Percentiles rank a stretch among this genome's conserved stretches.
phyloP scores from a whole-genome alignment of 1,140 invertebrate genomes.

The Parasteatoda tepidariorum region DNA sequence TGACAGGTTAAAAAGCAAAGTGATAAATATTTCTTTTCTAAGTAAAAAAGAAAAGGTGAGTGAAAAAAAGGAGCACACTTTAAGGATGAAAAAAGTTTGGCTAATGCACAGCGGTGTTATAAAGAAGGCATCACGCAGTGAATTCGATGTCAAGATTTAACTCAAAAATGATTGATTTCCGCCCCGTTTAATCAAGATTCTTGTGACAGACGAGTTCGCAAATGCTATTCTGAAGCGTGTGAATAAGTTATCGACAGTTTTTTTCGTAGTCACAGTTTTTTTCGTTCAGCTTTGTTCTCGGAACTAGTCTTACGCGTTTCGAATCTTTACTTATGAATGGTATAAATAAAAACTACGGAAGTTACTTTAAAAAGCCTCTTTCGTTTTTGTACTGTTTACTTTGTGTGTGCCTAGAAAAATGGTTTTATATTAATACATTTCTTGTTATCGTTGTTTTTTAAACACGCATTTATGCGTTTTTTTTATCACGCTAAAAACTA shows the following conservation, averaged over 20 bases:
- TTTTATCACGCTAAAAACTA: too few species aligned
- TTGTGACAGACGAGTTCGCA: conserved; percentile 48
- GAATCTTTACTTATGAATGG: conserved; percentile 1
- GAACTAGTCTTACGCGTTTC: conserved; percentile 33
- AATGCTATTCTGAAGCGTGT: conserved; percentile 45
- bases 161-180: conserved; percentile 57
- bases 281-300: background rate
- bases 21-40: conserved; percentile 42
- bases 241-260: conserved; percentile 49
- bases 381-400: conserved; percentile 1
- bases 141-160: conserved; percentile 53
- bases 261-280: conserved; percentile 9
- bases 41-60: background rate
- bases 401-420: background rate
- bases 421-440: too few species aligned
- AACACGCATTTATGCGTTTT: too few species aligned
- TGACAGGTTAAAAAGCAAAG: conserved; percentile 40
- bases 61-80: background rate
- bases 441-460: too few species aligned
- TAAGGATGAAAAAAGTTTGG: background rate
- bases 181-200: conserved; percentile 50
- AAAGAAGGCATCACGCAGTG: conserved; percentile 40
- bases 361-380: background rate
- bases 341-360: conserved; percentile 26
- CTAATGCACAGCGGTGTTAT: conserved; percentile 38